Conservation (phyloP, 1,140 invertebrate genomes). For the Lithobius niger region DNA sequence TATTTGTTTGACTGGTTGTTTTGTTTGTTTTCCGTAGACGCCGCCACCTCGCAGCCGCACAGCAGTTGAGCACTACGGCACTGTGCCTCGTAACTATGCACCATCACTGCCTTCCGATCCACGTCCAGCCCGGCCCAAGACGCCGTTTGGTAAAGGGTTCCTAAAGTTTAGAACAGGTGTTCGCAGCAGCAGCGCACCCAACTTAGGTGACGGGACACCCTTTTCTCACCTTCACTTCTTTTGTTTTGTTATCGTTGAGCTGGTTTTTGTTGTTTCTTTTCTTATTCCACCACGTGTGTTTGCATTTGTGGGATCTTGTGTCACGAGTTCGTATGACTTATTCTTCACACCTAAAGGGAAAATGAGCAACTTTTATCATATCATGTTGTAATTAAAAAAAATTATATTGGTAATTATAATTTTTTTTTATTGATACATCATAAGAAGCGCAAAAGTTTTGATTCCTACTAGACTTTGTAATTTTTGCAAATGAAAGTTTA, state of each 20-base stretch:
- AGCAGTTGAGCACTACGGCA: constrained; percentile 53
- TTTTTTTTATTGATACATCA: no score
- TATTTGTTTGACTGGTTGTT: no score
- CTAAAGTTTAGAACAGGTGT: constrained; percentile 39
- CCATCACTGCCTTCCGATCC: constrained; percentile 2
- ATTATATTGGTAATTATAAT: no score
- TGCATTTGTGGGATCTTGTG: no score
- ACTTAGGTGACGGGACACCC: constrained; percentile 66
- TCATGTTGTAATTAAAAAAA: no score
- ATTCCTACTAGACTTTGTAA: no score
- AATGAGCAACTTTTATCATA: no score
- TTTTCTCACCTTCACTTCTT: constrained; percentile 15
- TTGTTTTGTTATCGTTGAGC: background rate
- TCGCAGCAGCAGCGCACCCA: constrained; percentile 74
- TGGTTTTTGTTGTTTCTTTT: background rate
- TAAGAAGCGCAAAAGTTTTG: no score
- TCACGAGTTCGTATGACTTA: no score
- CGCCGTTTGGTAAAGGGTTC: constrained; percentile 54
- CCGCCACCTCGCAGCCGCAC: constrained; percentile 51
- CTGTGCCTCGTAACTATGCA: constrained; percentile 51
- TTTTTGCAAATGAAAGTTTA: no score
- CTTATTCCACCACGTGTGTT: no score
- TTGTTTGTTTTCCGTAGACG: constrained; percentile 39
- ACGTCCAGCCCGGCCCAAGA: constrained; percentile 29
- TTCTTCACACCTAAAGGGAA: no score